Percentiles rank a stretch among this genome's conserved stretches.
Evolutionary conservation across 1,140 invertebrate species (phyloP).

Genomic region (Acromyrmex heyeri): DNA sequence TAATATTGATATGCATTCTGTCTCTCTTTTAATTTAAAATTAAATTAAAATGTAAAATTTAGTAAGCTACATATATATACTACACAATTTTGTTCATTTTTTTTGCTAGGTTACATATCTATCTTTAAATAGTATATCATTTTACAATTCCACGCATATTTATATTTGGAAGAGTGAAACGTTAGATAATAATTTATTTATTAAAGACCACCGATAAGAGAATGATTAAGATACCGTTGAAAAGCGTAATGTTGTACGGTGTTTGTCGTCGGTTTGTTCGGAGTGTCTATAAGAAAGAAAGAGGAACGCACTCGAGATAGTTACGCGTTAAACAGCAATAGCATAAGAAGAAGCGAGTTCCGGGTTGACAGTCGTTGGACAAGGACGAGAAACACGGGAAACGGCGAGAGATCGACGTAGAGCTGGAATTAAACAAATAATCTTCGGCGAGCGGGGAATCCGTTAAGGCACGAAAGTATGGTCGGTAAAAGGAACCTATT

Average conservation of each 20-base stretch:
- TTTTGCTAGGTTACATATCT: neutral
- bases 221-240: slow-evolving; percentile 52
- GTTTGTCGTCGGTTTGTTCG: slow-evolving; percentile 48
- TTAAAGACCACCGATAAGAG: slow-evolving; percentile 5
- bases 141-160: neutral
- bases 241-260: slow-evolving; percentile 1
- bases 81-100: neutral
- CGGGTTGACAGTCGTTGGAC: slow-evolving; percentile 64
- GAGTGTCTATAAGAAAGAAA: slow-evolving; percentile 38
- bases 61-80: neutral
- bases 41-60: slow-evolving; percentile 16
- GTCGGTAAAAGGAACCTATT: slow-evolving; percentile 86
- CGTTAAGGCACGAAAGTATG: slow-evolving; percentile 81
- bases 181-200: slow-evolving; percentile 8
- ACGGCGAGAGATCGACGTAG: slow-evolving; percentile 70
- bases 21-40: slow-evolving; percentile 22
- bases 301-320: slow-evolving; percentile 49
- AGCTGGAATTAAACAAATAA: slow-evolving; percentile 85
- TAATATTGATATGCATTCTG: neutral
- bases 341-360: slow-evolving; percentile 29
- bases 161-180: neutral
- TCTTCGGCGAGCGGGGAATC: slow-evolving; percentile 80
- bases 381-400: slow-evolving; percentile 50
- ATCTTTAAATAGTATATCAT: neutral
- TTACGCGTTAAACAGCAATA: slow-evolving; percentile 44